These are phyloP conservation scores for Plagodis pulveraria DNA, from an alignment of 2,888 invertebrate genomes.

Conservation along the genomic window DNA sequence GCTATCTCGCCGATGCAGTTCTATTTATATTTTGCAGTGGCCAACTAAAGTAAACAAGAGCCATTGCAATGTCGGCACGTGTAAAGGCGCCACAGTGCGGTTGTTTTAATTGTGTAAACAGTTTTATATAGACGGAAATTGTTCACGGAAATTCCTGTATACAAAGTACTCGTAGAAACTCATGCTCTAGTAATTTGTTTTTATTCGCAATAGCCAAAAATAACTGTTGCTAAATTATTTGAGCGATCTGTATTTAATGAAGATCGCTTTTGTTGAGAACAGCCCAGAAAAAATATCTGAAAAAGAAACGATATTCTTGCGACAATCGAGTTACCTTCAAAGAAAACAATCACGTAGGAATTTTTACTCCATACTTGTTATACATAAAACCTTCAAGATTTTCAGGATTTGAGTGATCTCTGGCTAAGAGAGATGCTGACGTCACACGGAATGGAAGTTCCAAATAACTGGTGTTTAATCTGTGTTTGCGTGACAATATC, in stretches of 20 bases:
- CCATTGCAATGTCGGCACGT: conserved; percentile 8
- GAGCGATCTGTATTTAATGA: no score
- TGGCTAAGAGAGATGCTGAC: conserved; percentile 9
- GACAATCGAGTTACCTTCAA: conserved; percentile 1
- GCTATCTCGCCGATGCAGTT: neutral
- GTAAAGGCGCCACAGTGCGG: conserved; percentile 1
- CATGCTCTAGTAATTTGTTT: no score
- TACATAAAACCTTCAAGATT: conserved; percentile 5
- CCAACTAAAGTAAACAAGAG: neutral
- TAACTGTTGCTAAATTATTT: no score
- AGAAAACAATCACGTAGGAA: neutral
- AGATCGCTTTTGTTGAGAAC: no score
- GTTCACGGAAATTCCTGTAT: no score
- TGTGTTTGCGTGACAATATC: conserved; percentile 12
- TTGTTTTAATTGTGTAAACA: conserved; percentile 18
- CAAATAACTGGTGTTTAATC: neutral
- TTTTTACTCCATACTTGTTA: neutral
- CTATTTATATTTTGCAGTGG: neutral
- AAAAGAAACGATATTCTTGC: no score
- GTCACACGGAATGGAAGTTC: neutral
- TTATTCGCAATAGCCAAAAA: no score
- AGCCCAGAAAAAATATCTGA: no score
- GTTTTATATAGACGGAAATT: conserved; percentile 5
- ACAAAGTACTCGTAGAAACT: no score
- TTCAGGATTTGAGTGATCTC: conserved; percentile 8